Evolutionary conservation across 1,140 invertebrate species (phyloP).

Genomic region (Reticulitermes speratus): DNA sequence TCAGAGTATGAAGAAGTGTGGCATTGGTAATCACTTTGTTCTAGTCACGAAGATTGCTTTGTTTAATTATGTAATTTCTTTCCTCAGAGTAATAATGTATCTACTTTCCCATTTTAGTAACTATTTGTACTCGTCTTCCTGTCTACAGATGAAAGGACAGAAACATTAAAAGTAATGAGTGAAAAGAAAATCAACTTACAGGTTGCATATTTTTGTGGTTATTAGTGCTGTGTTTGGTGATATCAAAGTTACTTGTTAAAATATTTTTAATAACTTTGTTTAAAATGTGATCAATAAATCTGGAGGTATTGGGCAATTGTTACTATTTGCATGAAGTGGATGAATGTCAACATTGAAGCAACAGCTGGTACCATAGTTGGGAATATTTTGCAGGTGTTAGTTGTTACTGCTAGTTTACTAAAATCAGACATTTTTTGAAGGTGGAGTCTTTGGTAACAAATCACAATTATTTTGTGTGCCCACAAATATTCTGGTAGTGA

Average conservation of each 20-base stretch:
- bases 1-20: neutral
- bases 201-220: neutral
- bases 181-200: neutral
- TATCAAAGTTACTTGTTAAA: neutral
- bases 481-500: too few species aligned
- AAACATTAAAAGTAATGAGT: neutral
- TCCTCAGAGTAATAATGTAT: neutral
- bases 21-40: neutral
- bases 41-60: neutral
- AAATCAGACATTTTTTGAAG: too few species aligned
- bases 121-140: neutral
- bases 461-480: too few species aligned
- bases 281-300: neutral
- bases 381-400: neutral
- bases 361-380: neutral
- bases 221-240: neutral
- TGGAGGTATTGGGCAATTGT: neutral
- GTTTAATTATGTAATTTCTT: too few species aligned
- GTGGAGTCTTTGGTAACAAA: too few species aligned
- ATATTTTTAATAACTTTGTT: neutral
- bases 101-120: neutral
- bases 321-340: neutral
- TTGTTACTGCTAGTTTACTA: too few species aligned
- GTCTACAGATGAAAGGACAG: neutral
- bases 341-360: neutral